phyloP scores from a whole-genome alignment of 2,113 vertebrate species.

The Tachycineta bicolor region DNA sequence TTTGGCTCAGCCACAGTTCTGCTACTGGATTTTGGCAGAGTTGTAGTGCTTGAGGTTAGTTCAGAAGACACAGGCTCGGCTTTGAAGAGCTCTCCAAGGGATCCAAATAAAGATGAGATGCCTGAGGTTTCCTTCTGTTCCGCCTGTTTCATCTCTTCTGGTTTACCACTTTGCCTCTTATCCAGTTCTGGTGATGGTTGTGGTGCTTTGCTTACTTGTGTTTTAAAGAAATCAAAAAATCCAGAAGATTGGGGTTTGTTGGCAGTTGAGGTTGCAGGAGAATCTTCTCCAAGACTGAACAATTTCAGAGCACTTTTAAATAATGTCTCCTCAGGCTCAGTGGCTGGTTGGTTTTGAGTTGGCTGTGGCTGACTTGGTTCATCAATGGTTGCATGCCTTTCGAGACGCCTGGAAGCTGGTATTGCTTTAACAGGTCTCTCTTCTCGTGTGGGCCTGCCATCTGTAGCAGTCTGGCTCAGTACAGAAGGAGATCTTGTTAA shows the following conservation, averaged over 20 bases:
- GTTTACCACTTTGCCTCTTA: conserved; percentile 45
- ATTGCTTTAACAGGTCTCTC: neutral
- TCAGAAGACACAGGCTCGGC: conserved; percentile 69
- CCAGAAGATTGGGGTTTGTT: conserved; percentile 77
- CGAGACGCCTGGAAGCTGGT: neutral
- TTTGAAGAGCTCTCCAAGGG: conserved; percentile 85
- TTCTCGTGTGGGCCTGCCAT: neutral
- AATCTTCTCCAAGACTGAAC: conserved; percentile 68
- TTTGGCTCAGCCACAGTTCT: neutral
- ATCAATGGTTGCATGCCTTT: neutral
- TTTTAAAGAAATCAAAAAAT: conserved; percentile 87
- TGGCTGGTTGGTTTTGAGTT: conserved; percentile 37
- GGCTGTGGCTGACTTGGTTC: conserved; percentile 48
- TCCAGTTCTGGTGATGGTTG: conserved; percentile 46
- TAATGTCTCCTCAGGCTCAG: conserved; percentile 65
- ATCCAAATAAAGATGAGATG: conserved; percentile 84
- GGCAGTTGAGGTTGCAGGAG: conserved; percentile 42
- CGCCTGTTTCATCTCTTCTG: conserved; percentile 54
- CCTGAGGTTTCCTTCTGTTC: conserved; percentile 76
- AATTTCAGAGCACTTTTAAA: conserved; percentile 72
- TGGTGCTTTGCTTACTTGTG: conserved; percentile 75
- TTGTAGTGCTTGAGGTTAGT: neutral
- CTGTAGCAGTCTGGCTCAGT: neutral
- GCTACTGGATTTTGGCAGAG: neutral
- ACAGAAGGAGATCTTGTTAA: conserved; percentile 54